Percentiles rank a stretch among this genome's conserved stretches.
These are phyloP conservation scores for Acrocyrtus sp. DNA, from an alignment of 2,888 invertebrate genomes.

Conservation along the genomic window DNA sequence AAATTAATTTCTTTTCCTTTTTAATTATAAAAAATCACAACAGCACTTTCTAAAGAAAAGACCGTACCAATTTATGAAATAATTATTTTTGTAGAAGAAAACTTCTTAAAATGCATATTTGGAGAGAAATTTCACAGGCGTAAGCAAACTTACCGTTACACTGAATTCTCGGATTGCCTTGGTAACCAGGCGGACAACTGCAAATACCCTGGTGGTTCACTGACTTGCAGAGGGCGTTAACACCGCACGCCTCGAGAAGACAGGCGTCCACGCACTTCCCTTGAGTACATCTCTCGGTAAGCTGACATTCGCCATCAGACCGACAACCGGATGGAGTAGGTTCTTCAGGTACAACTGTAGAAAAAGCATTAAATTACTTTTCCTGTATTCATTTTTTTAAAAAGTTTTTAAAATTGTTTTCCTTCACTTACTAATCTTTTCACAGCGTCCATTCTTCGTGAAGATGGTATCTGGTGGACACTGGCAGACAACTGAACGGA, in stretches of 20 bases:
- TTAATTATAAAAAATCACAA: too few relatives aligned
- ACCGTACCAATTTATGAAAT: too few relatives aligned
- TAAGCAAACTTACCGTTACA: constrained; percentile 54
- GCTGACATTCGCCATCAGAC: constrained; percentile 79
- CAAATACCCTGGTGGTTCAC: constrained; percentile 72
- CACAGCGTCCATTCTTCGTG: constrained; percentile 79
- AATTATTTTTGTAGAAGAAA: too few relatives aligned
- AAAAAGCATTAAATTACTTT: not conserved
- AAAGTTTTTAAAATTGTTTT: not conserved
- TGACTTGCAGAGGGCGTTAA: constrained; percentile 82
- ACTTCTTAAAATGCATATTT: too few relatives aligned
- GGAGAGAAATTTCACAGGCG: too few relatives aligned
- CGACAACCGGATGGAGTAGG: constrained; percentile 67
- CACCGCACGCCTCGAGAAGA: constrained; percentile 79
- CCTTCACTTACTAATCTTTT: constrained; percentile 67
- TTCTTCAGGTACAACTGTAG: too few relatives aligned
- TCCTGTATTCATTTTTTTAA: not conserved
- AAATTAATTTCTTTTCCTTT: too few relatives aligned
- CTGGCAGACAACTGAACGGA: constrained; percentile 86
- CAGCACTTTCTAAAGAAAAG: too few relatives aligned
- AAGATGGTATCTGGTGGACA: constrained; percentile 85
- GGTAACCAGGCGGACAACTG: constrained; percentile 41
- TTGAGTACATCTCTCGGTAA: constrained; percentile 78
- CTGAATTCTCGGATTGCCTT: constrained; percentile 61
- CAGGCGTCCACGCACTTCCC: constrained; percentile 85